Evolutionary conservation across 2,888 invertebrate species (phyloP), one percentile per base, ranked within the genome.

Genomic region (Rhogogaster chlorosoma): DNA sequence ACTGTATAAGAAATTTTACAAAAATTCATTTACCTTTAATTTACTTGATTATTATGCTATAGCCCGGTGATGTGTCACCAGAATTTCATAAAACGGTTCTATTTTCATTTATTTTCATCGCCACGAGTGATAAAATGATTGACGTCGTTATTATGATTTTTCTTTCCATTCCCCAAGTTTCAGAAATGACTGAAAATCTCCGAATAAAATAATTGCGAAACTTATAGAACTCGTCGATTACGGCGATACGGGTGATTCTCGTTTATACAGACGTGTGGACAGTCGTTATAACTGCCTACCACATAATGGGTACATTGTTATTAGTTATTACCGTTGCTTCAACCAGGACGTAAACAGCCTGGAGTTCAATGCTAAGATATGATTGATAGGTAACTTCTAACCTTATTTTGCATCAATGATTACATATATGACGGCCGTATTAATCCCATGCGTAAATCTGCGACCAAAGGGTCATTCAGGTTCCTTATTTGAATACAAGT

Each of bases 321-420:
- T 80, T 80, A 64, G 83, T 67, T 67, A 83, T 83, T 83, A 83
- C 83, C 83, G 83, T 83, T 83, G 49, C 26, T 83, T 83, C 38
- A n/a, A 67, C 45, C 67, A n/a, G 67, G 67, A 67, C 83, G 83
- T 83, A 83, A 83, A 83, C 42, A 83, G 70, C 67, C 67, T 7
- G 42, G 42, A 61, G 83, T 83, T 83, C 83, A 83, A 83, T 67
- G 83, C 83, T 83, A 70, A 83, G 83, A 45, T 45, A 26, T 83
- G 83, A 83, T 83, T 83, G 83, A 83, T 83, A 70, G 83, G 45
- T 45, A 83, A 83, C 83, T 83, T 70, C 64, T 83, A 83, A 83
- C 83, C 83, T 70, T 70, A 83, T 83, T 83, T 83, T 67, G 83
- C 83, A 83, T 83, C 67, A 29, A 83, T 67, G 83, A 83, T 83